Conservation (phyloP, 1,140 invertebrate genomes). For the Aphaenogaster ashmeadi region DNA sequence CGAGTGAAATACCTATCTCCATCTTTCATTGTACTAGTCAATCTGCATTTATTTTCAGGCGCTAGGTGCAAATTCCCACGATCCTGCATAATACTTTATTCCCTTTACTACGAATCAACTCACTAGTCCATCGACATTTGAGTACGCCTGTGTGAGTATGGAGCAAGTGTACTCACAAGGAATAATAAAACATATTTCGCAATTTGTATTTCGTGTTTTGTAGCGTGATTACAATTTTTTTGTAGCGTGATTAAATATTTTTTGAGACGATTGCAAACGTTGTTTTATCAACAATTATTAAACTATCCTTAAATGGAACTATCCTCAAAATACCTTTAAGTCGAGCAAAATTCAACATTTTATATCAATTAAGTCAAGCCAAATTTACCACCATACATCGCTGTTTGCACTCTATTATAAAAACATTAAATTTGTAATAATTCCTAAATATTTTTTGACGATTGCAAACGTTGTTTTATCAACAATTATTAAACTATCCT, state of each 20-base stretch:
- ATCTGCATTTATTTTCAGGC: conserved; percentile 38
- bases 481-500: neutral
- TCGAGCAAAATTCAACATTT: neutral
- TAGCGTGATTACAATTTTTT: too few species aligned
- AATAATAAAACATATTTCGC: conserved; percentile 7
- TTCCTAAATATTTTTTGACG: neutral
- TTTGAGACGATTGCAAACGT: neutral
- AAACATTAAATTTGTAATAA: neutral
- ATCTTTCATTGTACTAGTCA: conserved; percentile 35
- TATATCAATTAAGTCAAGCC: neutral
- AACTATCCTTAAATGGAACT: neutral
- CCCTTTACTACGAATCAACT: conserved; percentile 9
- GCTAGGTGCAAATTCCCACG: conserved; percentile 24
- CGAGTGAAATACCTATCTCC: conserved; percentile 25
- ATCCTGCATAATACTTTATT: conserved; percentile 12
- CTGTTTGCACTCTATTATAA: neutral
- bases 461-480: neutral
- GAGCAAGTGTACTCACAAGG: neutral
- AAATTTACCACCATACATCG: neutral
- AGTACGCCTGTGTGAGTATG: neutral
- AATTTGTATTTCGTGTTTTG: neutral
- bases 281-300: neutral
- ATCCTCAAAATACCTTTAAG: neutral
- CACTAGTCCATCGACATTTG: neutral
- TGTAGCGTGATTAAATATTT: too few species aligned